Percentiles rank a stretch among this genome's conserved stretches.
These are phyloP conservation scores for Heliconius ismenius DNA, from an alignment of 2,888 invertebrate genomes.

Conservation along the genomic window DNA sequence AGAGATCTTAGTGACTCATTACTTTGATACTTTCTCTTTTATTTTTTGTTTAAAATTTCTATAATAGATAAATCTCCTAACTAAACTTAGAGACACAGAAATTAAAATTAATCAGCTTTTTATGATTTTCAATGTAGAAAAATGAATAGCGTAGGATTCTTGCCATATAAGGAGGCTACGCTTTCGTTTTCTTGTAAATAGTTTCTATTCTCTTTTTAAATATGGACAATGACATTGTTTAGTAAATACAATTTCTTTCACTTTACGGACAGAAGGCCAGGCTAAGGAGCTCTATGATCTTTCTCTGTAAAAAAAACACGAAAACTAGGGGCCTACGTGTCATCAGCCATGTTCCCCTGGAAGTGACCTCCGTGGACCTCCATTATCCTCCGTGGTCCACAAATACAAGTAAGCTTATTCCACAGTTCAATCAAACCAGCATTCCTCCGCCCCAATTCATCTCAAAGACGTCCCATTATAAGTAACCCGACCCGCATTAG, in stretches of 20 bases:
- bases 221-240: too few species aligned
- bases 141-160: conserved; percentile 1
- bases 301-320: not conserved
- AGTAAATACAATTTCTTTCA: too few species aligned
- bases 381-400: conserved; percentile 22
- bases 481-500: conserved; percentile 70
- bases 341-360: conserved; percentile 13
- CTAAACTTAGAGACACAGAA: not conserved
- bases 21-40: not conserved
- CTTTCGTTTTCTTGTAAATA: conserved; percentile 14
- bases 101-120: not conserved
- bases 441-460: conserved; percentile 43
- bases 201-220: not conserved
- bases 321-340: not conserved
- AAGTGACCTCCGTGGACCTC: conserved; percentile 20
- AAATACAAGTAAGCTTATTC: conserved; percentile 21
- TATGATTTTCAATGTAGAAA: not conserved
- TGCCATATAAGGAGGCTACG: not conserved
- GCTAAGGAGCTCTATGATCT: not conserved
- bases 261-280: too few species aligned
- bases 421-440: conserved; percentile 40
- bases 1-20: not conserved
- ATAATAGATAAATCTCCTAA: not conserved
- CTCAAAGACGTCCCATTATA: conserved; percentile 57
- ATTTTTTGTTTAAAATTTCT: not conserved